These are phyloP conservation scores for Chelon auratus DNA, from an alignment of 2,797 vertebrate species.

Conservation along the genomic window DNA sequence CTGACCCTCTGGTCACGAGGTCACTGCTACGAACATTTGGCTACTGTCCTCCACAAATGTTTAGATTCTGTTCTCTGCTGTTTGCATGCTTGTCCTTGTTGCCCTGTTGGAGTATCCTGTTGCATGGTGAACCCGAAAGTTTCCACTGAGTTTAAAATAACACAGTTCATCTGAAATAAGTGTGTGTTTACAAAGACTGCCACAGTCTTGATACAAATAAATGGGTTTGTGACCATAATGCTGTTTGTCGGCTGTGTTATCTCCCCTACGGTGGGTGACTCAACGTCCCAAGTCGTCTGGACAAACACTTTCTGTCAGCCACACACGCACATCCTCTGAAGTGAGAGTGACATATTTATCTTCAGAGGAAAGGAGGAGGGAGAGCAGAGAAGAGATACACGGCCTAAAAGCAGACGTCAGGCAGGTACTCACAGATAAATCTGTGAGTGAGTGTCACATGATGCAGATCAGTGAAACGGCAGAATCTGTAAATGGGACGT, in stretches of 20 bases:
- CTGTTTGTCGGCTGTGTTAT: slow-evolving; percentile 42
- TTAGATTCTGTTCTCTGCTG: slow-evolving; percentile 16
- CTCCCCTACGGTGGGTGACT: slow-evolving; percentile 38
- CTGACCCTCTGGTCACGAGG: slow-evolving; percentile 61
- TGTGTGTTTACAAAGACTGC: not conserved
- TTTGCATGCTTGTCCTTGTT: slow-evolving; percentile 10
- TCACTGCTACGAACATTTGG: slow-evolving; percentile 61
- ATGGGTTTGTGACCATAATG: not conserved
- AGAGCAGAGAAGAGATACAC: slow-evolving; percentile 55
- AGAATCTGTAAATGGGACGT: not conserved
- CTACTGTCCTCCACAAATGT: slow-evolving; percentile 59
- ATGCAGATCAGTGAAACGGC: slow-evolving; percentile 18
- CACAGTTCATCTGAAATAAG: not conserved
- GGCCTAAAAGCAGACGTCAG: slow-evolving; percentile 69
- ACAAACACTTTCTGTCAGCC: slow-evolving; percentile 17
- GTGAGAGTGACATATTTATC: slow-evolving; percentile 73
- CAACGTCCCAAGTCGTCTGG: slow-evolving; percentile 43
- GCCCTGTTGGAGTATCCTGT: slow-evolving; percentile 5
- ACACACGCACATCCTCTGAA: slow-evolving; percentile 40
- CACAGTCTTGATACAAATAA: slow-evolving; percentile 2
- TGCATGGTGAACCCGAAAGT: not conserved
- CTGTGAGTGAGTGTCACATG: slow-evolving; percentile 36
- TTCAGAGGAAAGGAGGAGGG: slow-evolving; percentile 73
- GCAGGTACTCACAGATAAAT: slow-evolving; percentile 71
- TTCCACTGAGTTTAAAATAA: slow-evolving; percentile 4